Conservation (phyloP, 2,113 vertebrate genomes). For the Hucho hucho region DNA sequence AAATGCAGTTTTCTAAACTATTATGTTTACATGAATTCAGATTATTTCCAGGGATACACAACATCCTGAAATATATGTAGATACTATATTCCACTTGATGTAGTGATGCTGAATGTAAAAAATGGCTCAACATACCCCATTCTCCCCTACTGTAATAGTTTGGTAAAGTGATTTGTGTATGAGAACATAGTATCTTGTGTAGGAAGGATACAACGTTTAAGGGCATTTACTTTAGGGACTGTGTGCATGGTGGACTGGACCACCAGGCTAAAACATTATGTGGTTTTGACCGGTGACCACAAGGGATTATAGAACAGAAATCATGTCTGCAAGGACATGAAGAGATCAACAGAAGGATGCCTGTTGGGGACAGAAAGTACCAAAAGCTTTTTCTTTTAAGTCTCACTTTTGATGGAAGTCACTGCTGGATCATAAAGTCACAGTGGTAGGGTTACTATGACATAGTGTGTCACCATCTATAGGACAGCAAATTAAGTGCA, state of each 20-base stretch:
- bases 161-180: too few species aligned
- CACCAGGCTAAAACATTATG: neutral
- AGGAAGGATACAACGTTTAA: neutral
- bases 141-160: too few species aligned
- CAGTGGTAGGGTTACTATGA: neutral
- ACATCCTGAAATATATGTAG: too few species aligned
- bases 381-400: neutral
- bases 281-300: neutral
- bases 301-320: slow-evolving; percentile 7
- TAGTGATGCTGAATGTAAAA: too few species aligned
- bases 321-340: neutral
- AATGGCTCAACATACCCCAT: too few species aligned
- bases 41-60: neutral
- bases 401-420: neutral
- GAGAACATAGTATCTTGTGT: too few species aligned
- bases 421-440: neutral
- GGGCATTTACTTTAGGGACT: neutral
- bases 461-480: neutral
- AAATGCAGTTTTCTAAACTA: too few species aligned
- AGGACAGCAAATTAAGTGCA: neutral
- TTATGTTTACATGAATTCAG: too few species aligned
- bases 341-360: neutral
- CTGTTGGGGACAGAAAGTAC: neutral
- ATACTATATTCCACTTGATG: too few species aligned
- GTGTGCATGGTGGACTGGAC: neutral